Evolutionary conservation across 35 echinoderm and acorn worm species (phyloP).

Genomic region (Apostichopus parvimensis): DNA sequence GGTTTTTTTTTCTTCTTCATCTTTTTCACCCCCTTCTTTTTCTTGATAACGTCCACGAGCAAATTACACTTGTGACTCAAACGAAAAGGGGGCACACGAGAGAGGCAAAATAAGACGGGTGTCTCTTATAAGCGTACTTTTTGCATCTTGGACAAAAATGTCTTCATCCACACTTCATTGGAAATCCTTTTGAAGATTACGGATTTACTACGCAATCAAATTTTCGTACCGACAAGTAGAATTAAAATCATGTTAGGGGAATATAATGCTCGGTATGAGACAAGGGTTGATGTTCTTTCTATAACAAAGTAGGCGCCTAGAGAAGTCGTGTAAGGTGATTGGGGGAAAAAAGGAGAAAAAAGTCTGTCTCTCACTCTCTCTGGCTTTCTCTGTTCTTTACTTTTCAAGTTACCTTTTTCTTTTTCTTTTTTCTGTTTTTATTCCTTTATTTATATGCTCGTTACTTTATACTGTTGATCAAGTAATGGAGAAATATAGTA

Average conservation of each 20-base stretch:
- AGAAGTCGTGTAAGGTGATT: not conserved
- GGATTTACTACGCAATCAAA: slow-evolving; percentile 8
- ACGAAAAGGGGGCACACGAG: not conserved
- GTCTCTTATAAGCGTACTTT: not conserved
- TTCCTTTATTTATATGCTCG: not conserved
- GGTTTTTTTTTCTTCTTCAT: not conserved
- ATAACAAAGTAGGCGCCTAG: not conserved
- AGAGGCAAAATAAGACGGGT: not conserved
- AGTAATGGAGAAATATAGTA: too few species aligned
- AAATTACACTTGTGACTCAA: slow-evolving; percentile 29
- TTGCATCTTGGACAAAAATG: slow-evolving; percentile 14
- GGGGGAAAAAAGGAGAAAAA: not conserved
- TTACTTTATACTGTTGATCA: too few species aligned
- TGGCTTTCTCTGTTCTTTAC: not conserved
- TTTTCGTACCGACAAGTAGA: slow-evolving; percentile 3
- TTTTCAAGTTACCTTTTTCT: not conserved
- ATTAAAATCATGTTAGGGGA: slow-evolving; percentile 28
- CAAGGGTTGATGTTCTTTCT: slow-evolving; percentile 28
- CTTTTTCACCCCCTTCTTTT: not conserved
- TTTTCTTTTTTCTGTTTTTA: not conserved
- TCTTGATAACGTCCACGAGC: not conserved
- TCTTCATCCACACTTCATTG: slow-evolving; percentile 32
- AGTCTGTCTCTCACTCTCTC: not conserved
- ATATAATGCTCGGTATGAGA: not conserved
- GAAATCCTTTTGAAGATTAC: slow-evolving; percentile 1